phyloP scores from a whole-genome alignment of 1,140 invertebrate genomes.

The Drosophila parvula region DNA sequence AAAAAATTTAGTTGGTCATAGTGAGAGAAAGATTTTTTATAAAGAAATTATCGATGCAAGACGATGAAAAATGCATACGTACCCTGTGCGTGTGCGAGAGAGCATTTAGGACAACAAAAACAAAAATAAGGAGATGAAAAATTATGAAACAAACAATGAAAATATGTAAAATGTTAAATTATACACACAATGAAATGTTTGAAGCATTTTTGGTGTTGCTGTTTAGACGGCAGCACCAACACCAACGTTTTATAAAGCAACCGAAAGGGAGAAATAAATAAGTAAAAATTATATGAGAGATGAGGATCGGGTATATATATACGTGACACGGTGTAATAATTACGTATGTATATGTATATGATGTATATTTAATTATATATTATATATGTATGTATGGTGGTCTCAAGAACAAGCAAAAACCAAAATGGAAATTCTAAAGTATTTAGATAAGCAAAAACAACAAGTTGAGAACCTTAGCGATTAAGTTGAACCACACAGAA shows the following conservation, averaged over 20 bases:
- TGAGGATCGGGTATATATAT: slow-evolving; percentile 28
- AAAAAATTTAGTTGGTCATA: slow-evolving; percentile 70
- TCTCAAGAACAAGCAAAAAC: slow-evolving; percentile 64
- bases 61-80: slow-evolving; percentile 26
- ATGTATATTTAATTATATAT: slow-evolving; percentile 71
- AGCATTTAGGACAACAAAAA: slow-evolving; percentile 78
- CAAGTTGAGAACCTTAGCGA: slow-evolving; percentile 68
- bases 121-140: slow-evolving; percentile 35
- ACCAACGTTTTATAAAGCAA: slow-evolving; percentile 74
- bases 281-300: slow-evolving; percentile 24
- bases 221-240: slow-evolving; percentile 73
- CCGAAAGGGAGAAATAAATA: slow-evolving; percentile 41
- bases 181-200: slow-evolving; percentile 76
- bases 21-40: slow-evolving; percentile 61
- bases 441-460: slow-evolving; percentile 79
- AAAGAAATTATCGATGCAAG: slow-evolving; percentile 61
- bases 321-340: slow-evolving; percentile 66
- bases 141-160: slow-evolving; percentile 39
- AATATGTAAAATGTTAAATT: slow-evolving; percentile 64
- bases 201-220: slow-evolving; percentile 78
- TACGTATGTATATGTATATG: slow-evolving; percentile 55
- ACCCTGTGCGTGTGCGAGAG: slow-evolving; percentile 38
- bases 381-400: slow-evolving; percentile 70
- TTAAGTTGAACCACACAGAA: slow-evolving; percentile 66
- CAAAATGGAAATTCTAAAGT: slow-evolving; percentile 79